Percentiles rank a stretch among this genome's conserved stretches.
Conservation (phyloP, 2,888 invertebrate species). For the Troglohyphantes excavatus region DNA sequence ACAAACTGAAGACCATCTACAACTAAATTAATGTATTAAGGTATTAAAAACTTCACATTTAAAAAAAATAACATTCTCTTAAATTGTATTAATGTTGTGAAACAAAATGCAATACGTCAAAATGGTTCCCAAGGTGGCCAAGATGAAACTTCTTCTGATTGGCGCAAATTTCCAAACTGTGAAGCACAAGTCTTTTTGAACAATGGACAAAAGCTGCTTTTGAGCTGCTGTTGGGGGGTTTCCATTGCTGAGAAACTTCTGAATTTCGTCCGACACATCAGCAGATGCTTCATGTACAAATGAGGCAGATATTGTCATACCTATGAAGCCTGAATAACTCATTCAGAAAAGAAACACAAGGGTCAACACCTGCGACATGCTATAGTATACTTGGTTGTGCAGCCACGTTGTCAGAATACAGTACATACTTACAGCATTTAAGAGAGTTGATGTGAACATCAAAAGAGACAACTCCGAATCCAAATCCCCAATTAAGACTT, state of each 20-base stretch:
- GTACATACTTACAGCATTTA: not conserved
- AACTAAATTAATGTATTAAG: no score
- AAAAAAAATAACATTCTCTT: no score
- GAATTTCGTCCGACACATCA: not conserved
- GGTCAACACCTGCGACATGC: not conserved
- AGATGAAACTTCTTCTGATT: slow-evolving; percentile 13
- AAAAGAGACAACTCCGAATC: slow-evolving; percentile 4
- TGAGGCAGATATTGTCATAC: slow-evolving; percentile 5
- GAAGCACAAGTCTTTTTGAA: not conserved
- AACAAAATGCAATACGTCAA: slow-evolving; percentile 27
- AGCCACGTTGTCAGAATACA: not conserved
- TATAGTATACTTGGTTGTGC: not conserved
- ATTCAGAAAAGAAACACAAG: not conserved
- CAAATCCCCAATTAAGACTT: not conserved
- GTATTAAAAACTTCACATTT: no score
- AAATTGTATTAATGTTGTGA: not conserved
- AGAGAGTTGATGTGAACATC: not conserved
- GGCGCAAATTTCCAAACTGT: slow-evolving; percentile 34
- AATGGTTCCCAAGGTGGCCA: slow-evolving; percentile 11
- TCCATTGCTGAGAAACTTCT: not conserved
- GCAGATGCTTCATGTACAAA: not conserved
- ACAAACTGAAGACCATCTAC: no score
- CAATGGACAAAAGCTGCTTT: not conserved
- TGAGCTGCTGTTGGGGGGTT: not conserved
- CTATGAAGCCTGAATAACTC: not conserved